These are phyloP conservation scores for Balaeniceps rex DNA, from an alignment of 2,113 vertebrate species.

Conservation along the genomic window DNA sequence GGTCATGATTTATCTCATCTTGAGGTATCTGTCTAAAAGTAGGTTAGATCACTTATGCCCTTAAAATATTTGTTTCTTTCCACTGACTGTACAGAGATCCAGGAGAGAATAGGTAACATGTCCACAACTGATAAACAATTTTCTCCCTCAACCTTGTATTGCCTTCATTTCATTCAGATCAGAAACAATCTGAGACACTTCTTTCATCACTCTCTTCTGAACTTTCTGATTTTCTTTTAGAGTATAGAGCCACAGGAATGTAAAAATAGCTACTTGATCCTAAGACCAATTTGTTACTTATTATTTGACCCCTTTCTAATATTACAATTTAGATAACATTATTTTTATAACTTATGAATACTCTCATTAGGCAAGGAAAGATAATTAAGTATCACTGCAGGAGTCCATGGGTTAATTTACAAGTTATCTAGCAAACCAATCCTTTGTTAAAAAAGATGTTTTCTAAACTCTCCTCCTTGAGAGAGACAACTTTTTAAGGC, in stretches of 20 bases:
- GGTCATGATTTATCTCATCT: not conserved
- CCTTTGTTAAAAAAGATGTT: not conserved
- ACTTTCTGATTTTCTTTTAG: not conserved
- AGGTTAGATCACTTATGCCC: not conserved
- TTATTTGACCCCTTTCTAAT: not conserved
- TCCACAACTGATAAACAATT: not conserved
- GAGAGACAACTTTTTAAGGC: not conserved
- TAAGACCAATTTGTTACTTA: not conserved
- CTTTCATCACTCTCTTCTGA: not conserved
- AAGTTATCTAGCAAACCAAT: not conserved
- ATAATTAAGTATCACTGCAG: not conserved
- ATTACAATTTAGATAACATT: not conserved
- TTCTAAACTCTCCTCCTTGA: not conserved
- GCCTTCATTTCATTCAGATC: not conserved
- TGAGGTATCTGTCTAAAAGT: not conserved
- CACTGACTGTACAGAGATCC: not conserved
- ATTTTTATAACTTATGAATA: not conserved
- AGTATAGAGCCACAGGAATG: not conserved
- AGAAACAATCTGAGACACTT: not conserved
- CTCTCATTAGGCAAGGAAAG: not conserved
- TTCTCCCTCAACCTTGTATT: not conserved
- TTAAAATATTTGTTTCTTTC: not conserved
- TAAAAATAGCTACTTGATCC: not conserved
- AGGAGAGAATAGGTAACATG: not conserved
- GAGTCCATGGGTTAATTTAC: not conserved